Evolutionary conservation across 2,888 invertebrate species (phyloP).

Genomic region (Hirtodrosophila histrioides): DNA sequence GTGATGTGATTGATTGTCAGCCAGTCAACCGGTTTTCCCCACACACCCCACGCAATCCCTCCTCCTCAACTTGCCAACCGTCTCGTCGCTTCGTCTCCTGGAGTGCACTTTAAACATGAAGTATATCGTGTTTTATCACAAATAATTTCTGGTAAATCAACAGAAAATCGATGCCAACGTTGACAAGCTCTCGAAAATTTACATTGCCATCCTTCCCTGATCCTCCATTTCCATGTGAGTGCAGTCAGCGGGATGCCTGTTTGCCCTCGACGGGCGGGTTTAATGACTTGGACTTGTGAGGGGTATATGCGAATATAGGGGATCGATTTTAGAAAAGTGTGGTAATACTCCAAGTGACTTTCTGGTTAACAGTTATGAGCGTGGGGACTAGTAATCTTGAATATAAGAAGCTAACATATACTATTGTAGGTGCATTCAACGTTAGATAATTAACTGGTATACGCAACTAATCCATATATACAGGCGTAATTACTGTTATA

Average conservation of each 20-base stretch:
- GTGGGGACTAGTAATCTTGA: too few species aligned
- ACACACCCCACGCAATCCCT: slow-evolving; percentile 2
- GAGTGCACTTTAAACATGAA: slow-evolving; percentile 79
- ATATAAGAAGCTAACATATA: background rate
- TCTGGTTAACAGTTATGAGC: background rate
- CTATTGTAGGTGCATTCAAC: background rate
- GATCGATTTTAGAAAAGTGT: slow-evolving; percentile 9
- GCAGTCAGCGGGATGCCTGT: slow-evolving; percentile 51
- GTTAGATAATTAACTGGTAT: background rate
- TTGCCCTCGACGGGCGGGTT: slow-evolving; percentile 38
- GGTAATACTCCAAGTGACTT: background rate
- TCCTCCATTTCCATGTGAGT: slow-evolving; percentile 25
- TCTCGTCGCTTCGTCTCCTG: slow-evolving; percentile 37
- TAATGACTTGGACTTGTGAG: slow-evolving; percentile 52
- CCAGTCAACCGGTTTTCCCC: slow-evolving; percentile 41
- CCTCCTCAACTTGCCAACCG: background rate
- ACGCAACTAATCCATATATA: too few species aligned
- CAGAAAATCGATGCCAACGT: slow-evolving; percentile 75
- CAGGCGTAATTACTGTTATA: too few species aligned
- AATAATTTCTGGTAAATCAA: slow-evolving; percentile 82
- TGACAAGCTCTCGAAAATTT: slow-evolving; percentile 46
- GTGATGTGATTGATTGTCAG: slow-evolving; percentile 73
- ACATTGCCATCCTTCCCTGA: slow-evolving; percentile 28
- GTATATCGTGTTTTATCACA: slow-evolving; percentile 84
- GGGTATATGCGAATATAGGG: slow-evolving; percentile 5